Conservation (phyloP, 2,888 invertebrate genomes). For the Agonopterix heracliana region DNA sequence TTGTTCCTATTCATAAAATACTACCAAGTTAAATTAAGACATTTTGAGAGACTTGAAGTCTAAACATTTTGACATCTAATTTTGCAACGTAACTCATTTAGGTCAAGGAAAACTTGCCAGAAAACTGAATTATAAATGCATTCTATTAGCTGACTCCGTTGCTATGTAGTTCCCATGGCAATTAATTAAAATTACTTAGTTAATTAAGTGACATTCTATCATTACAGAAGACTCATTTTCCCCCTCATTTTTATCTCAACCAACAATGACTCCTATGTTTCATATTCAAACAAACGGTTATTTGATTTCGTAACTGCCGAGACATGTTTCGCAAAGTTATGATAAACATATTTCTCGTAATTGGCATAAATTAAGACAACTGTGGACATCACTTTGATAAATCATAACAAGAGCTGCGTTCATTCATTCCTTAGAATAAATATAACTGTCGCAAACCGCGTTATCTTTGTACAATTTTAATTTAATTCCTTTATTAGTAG, state of each 20-base stretch:
- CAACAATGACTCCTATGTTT: constrained; percentile 1
- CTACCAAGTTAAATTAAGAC: too few species aligned
- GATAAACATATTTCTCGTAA: constrained; percentile 19
- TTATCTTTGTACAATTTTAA: too few species aligned
- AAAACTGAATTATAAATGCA: neutral
- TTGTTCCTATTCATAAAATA: too few species aligned
- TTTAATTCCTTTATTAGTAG: too few species aligned
- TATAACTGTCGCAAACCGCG: too few species aligned
- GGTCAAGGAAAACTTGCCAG: neutral
- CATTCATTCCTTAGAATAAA: neutral
- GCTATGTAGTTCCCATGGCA: too few species aligned
- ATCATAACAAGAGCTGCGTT: constrained; percentile 1
- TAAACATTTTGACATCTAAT: constrained; percentile 2
- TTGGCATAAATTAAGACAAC: constrained; percentile 7
- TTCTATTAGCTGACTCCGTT: too few species aligned
- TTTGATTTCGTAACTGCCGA: constrained; percentile 19
- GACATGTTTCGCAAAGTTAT: constrained; percentile 17
- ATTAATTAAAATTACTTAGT: too few species aligned
- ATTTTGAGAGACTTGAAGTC: too few species aligned
- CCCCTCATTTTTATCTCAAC: neutral
- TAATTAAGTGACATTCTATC: too few species aligned
- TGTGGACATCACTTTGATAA: constrained; percentile 4
- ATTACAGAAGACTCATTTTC: too few species aligned
- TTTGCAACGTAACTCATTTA: constrained; percentile 1
- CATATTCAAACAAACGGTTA: constrained; percentile 15